Evolutionary conservation across 2,113 vertebrate species (phyloP).

Genomic region (Ardeotis arabs): DNA sequence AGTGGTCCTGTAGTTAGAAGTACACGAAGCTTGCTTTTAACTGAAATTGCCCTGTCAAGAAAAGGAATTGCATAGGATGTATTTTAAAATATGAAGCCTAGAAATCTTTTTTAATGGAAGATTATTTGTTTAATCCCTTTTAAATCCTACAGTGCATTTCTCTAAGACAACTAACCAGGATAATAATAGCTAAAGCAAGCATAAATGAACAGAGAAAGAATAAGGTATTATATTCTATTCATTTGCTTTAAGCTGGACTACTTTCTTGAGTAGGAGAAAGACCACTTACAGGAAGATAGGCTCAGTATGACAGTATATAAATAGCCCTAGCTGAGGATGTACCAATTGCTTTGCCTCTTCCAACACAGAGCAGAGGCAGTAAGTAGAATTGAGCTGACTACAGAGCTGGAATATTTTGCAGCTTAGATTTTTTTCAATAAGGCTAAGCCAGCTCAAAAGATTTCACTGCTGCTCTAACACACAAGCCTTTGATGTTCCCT

Average conservation of each 20-base stretch:
- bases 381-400: slow-evolving; percentile 48
- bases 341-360: slow-evolving; percentile 54
- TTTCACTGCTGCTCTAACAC: slow-evolving; percentile 76
- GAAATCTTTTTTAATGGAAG: not conserved
- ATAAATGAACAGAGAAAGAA: not conserved
- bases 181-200: slow-evolving; percentile 48
- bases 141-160: not conserved
- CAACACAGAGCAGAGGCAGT: slow-evolving; percentile 42
- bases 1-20: not conserved
- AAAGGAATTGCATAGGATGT: not conserved
- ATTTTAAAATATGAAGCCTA: not conserved
- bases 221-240: not conserved
- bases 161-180: not conserved
- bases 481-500: slow-evolving; percentile 89
- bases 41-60: not conserved
- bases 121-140: not conserved
- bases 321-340: slow-evolving; percentile 52
- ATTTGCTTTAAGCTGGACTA: slow-evolving; percentile 30
- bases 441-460: slow-evolving; percentile 79
- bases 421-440: slow-evolving; percentile 76
- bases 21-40: not conserved
- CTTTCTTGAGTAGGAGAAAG: slow-evolving; percentile 14
- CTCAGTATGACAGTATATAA: slow-evolving; percentile 42
- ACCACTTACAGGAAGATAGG: not conserved
- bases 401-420: slow-evolving; percentile 70